These are phyloP conservation scores for Eupithecia tripunctaria DNA, from an alignment of 2,888 invertebrate genomes.

Conservation along the genomic window DNA sequence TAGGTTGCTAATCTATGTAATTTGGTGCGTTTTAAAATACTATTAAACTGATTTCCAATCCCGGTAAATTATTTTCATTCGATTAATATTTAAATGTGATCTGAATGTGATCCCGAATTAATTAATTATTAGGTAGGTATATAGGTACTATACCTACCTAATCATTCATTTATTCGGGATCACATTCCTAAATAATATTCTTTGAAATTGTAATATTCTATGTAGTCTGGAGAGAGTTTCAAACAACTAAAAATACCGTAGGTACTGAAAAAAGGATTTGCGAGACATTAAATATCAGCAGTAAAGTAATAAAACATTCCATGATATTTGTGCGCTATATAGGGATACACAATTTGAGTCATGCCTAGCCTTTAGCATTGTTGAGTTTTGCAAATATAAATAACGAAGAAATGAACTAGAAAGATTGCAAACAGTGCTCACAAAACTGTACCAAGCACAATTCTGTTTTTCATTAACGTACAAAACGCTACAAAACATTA, in stretches of 20 bases:
- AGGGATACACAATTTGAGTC: conserved; percentile 2
- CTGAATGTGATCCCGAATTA: too few relatives aligned
- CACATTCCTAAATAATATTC: too few relatives aligned
- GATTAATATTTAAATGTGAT: too few relatives aligned
- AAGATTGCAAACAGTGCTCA: conserved; percentile 39
- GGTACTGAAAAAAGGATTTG: background rate
- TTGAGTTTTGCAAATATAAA: conserved; percentile 20
- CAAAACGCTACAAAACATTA: conserved; percentile 48
- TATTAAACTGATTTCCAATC: too few relatives aligned
- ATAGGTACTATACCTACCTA: too few relatives aligned
- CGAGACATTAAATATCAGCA: conserved; percentile 1
- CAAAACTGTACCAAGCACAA: conserved; percentile 41
- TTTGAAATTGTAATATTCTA: background rate
- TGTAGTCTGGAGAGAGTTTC: background rate
- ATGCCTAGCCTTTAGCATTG: conserved; percentile 15
- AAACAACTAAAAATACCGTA: background rate
- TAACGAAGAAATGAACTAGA: conserved; percentile 28
- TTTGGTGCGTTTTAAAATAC: too few relatives aligned
- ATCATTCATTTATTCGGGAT: too few relatives aligned
- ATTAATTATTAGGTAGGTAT: too few relatives aligned
- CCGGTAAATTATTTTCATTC: too few relatives aligned
- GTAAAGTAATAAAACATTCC: conserved; percentile 18
- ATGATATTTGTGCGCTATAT: background rate
- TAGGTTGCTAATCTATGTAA: background rate
- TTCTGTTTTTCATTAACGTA: conserved; percentile 48